Conservation (phyloP, 2,113 vertebrate genomes). For the Heptranchias perlo region DNA sequence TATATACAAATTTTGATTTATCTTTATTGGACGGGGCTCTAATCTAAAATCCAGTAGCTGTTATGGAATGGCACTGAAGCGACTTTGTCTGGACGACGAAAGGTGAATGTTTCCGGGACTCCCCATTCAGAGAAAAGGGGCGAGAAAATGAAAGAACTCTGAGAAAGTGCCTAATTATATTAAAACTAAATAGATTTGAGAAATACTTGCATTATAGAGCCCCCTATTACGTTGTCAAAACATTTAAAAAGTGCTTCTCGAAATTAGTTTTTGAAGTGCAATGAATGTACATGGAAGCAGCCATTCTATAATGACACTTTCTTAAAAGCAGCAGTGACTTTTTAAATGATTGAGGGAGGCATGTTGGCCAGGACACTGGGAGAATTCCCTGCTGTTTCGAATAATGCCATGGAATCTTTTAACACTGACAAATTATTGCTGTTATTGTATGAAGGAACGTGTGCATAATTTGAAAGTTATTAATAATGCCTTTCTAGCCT, state of each 20-base stretch:
- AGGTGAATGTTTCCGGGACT: background rate
- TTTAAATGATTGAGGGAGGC: background rate
- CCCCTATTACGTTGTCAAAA: background rate
- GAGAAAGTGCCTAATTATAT: background rate
- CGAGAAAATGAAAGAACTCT: background rate
- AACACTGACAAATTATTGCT: background rate
- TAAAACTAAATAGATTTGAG: background rate
- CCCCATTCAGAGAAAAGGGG: background rate
- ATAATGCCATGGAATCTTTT: background rate
- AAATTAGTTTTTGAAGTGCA: constrained; percentile 1
- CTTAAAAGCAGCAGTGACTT: background rate
- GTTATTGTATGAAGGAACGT: background rate
- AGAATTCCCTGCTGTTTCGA: background rate
- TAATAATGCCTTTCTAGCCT: background rate
- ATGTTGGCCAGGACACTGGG: background rate
- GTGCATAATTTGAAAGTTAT: background rate
- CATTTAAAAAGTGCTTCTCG: background rate
- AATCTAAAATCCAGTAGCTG: background rate
- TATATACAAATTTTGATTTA: background rate
- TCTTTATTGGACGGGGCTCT: background rate
- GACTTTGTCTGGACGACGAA: background rate
- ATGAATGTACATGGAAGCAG: background rate
- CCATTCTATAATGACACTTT: background rate
- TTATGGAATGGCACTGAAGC: background rate
- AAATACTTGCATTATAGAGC: background rate